A percentile compares a stretch with the other conserved stretches of the same genome.
Evolutionary conservation across 2,113 vertebrate genomes (phyloP).

Genomic region (Neolamprologus kungweensis): DNA sequence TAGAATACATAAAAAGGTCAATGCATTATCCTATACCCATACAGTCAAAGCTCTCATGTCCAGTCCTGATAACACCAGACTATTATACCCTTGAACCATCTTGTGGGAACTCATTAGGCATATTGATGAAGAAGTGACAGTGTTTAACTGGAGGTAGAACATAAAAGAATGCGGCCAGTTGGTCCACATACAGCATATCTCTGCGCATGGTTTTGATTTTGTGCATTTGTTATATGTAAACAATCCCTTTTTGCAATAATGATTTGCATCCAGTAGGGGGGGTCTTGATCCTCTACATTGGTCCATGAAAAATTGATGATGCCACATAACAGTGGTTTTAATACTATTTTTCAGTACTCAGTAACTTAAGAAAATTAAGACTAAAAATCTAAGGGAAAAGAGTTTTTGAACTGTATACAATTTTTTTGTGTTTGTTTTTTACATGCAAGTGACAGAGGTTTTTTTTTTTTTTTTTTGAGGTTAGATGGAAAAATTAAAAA

Average conservation of each 20-base stretch:
- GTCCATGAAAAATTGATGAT: not conserved
- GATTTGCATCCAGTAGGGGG: slow-evolving; percentile 24
- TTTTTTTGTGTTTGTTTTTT: not conserved
- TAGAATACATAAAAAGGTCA: slow-evolving; percentile 21
- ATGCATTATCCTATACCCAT: not conserved
- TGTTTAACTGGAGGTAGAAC: not conserved
- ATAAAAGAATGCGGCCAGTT: not conserved
- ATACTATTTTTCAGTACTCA: not conserved
- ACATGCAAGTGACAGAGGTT: not conserved
- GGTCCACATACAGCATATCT: not conserved
- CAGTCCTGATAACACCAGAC: not conserved
- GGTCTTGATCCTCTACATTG: not conserved
- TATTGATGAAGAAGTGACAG: not conserved
- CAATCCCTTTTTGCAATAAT: slow-evolving; percentile 1
- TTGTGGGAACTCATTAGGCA: not conserved
- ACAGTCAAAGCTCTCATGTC: not conserved
- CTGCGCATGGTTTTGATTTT: not conserved
- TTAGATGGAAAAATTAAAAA: not conserved
- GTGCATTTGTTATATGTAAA: not conserved
- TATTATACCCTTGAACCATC: not conserved
- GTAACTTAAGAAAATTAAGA: not conserved
- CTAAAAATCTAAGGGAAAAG: not conserved
- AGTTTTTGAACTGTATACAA: not conserved
- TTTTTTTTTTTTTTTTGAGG: not conserved
- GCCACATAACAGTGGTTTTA: not conserved